Evolutionary conservation across 2,113 vertebrate species (phyloP).

Genomic region (Oriolus oriolus): DNA sequence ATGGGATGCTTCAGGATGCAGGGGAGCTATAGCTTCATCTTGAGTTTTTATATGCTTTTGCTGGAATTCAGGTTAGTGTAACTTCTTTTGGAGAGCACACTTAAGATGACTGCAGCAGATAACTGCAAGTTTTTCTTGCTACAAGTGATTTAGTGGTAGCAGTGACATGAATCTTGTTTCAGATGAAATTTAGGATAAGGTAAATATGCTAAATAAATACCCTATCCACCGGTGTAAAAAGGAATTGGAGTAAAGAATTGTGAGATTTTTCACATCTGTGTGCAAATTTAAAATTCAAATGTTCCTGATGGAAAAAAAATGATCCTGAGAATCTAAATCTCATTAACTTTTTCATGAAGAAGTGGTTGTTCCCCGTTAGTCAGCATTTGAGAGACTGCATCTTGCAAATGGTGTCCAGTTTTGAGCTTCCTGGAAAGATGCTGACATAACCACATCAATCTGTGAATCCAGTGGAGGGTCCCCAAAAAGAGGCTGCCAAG

Average conservation of each 20-base stretch:
- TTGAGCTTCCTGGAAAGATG: neutral
- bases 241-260: neutral
- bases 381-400: neutral
- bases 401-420: neutral
- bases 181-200: neutral
- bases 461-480: neutral
- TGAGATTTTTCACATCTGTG: accelerated
- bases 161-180: neutral
- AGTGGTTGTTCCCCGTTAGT: neutral
- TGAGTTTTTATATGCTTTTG: neutral
- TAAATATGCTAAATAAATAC: neutral
- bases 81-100: neutral
- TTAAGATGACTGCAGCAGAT: neutral
- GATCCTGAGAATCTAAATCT: neutral
- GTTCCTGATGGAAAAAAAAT: neutral
- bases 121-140: neutral
- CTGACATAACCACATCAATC: neutral
- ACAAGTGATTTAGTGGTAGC: neutral
- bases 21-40: neutral
- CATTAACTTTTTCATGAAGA: neutral
- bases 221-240: neutral
- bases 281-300: neutral
- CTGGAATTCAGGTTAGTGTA: neutral
- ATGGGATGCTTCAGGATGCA: neutral
- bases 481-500: neutral